These are phyloP conservation scores for Pluvialis apricaria DNA, from an alignment of 2,113 vertebrate species.

Conservation along the genomic window DNA sequence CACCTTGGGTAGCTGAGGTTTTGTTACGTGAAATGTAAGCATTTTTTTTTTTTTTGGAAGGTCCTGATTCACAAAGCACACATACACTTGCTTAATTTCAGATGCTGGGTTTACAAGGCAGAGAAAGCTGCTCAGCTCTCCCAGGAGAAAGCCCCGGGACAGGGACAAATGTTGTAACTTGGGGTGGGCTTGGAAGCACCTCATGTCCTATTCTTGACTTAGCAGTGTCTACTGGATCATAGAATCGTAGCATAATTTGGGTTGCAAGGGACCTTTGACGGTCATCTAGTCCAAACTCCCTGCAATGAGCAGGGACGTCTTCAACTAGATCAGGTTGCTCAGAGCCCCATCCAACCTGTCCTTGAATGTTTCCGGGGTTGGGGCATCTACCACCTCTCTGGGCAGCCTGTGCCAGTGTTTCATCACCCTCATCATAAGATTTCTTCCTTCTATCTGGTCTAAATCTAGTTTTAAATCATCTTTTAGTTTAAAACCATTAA, in stretches of 20 bases:
- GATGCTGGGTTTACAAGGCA: background rate
- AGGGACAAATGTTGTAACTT: background rate
- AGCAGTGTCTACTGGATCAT: background rate
- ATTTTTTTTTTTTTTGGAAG: background rate
- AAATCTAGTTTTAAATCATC: background rate
- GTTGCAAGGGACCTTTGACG: background rate
- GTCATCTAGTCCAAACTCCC: too few relatives aligned
- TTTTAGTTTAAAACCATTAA: background rate
- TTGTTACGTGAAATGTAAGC: background rate
- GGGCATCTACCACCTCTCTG: too few relatives aligned
- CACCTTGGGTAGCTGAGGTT: background rate
- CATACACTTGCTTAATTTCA: accelerated
- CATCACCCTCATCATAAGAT: background rate
- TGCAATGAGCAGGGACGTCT: background rate
- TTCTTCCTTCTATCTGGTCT: background rate
- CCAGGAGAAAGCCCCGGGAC: background rate
- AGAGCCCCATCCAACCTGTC: background rate
- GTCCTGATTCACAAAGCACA: background rate
- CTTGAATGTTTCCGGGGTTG: background rate
- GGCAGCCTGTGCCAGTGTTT: background rate
- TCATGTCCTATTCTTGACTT: background rate
- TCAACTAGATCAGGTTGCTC: background rate
- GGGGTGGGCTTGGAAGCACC: background rate
- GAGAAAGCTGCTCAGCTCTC: background rate
- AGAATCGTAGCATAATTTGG: background rate